Evolutionary conservation across 2,888 invertebrate species (phyloP).

Genomic region (Cancer borealis): DNA sequence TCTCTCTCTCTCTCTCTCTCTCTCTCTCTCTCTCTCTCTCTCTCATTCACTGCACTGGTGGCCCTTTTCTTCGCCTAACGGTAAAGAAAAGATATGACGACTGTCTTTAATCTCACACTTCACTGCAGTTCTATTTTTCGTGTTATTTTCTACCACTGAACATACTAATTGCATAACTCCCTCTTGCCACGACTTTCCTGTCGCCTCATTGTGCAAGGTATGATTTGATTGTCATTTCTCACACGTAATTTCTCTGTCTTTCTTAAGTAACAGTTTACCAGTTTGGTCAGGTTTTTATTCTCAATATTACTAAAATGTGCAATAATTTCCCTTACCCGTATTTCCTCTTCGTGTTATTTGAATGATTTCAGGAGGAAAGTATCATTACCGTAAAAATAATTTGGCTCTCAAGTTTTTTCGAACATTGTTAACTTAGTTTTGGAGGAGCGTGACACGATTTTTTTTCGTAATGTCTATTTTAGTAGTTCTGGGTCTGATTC

Average conservation of each 20-base stretch:
- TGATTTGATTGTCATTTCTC: background rate
- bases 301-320: background rate
- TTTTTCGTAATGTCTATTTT: too few species aligned
- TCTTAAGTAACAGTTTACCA: background rate
- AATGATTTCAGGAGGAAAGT: too few species aligned
- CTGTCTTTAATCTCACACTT: slow-evolving; percentile 20
- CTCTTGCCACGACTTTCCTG: background rate
- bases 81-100: background rate
- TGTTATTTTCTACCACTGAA: background rate
- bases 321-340: background rate
- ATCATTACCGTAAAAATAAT: too few species aligned
- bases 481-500: too few species aligned
- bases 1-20: slow-evolving; percentile 52
- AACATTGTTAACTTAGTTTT: too few species aligned
- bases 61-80: background rate
- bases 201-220: background rate
- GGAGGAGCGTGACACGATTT: too few species aligned
- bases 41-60: background rate
- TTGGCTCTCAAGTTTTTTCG: too few species aligned
- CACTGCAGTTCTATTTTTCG: slow-evolving; percentile 5
- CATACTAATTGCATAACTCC: background rate
- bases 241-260: background rate
- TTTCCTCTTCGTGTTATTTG: too few species aligned
- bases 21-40: slow-evolving; percentile 49
- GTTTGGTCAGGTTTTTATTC: background rate